phyloP scores from a whole-genome alignment of 2,113 vertebrate species.

The Boleophthalmus pectinirostris region DNA sequence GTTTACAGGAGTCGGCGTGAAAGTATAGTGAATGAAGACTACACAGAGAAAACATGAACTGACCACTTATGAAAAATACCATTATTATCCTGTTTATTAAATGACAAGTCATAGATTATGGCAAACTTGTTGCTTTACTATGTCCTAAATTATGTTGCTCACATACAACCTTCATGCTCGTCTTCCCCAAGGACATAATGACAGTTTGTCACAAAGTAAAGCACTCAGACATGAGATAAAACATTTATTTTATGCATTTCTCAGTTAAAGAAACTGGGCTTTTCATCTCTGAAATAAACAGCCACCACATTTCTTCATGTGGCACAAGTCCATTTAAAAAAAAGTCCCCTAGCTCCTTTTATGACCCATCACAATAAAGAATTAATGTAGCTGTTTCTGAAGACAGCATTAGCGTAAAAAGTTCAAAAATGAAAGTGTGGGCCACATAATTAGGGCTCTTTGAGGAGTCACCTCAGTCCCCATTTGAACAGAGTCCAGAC shows the following conservation, averaged over 20 bases:
- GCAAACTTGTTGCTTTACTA: no score
- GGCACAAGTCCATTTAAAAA: slow-evolving; percentile 32
- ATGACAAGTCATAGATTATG: no score
- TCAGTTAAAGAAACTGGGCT: slow-evolving; percentile 29
- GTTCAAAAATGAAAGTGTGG: background rate
- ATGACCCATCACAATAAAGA: background rate
- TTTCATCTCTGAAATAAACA: background rate
- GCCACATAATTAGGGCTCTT: background rate
- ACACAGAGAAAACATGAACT: no score
- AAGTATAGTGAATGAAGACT: no score
- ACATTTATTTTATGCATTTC: slow-evolving; percentile 61
- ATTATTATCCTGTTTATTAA: no score
- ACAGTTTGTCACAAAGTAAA: background rate
- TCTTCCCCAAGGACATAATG: background rate
- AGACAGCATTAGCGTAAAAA: slow-evolving; percentile 1
- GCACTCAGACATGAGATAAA: slow-evolving; percentile 10
- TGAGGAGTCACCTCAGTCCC: slow-evolving; percentile 37
- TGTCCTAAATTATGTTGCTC: no score
- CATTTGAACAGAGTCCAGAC: slow-evolving; percentile 33
- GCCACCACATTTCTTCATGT: slow-evolving; percentile 33
- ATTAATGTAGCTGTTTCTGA: background rate
- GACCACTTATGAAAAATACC: no score
- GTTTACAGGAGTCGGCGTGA: no score
- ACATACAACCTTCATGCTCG: no score
- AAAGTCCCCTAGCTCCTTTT: background rate